Percentiles rank a stretch among this genome's conserved stretches.
These are phyloP conservation scores for Rhincodon typus DNA, from an alignment of 2,797 vertebrate species.

Conservation along the genomic window DNA sequence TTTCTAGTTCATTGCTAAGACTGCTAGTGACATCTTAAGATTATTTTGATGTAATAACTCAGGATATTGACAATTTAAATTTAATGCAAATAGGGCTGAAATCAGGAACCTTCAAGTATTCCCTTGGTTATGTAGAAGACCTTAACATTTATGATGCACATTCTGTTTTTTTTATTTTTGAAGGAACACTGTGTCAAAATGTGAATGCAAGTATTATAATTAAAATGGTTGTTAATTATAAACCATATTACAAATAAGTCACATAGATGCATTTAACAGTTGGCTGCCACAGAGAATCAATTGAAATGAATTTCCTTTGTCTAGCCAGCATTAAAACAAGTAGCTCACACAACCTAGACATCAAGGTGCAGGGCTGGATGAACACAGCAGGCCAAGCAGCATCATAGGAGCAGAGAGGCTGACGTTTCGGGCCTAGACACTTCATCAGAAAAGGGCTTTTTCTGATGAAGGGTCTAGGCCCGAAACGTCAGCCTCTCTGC, in stretches of 20 bases:
- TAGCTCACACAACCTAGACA: not conserved
- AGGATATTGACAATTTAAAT: not conserved
- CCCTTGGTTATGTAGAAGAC: not conserved
- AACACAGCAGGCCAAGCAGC: no score
- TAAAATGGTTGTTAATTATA: not conserved
- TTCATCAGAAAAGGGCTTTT: no score
- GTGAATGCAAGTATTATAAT: not conserved
- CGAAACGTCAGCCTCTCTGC: no score
- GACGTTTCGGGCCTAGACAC: no score
- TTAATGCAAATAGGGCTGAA: not conserved
- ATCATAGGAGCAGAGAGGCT: no score
- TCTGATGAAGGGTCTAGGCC: no score
- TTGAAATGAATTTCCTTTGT: not conserved
- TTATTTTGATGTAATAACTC: not conserved
- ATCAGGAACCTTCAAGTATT: not conserved
- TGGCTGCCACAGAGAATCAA: not conserved
- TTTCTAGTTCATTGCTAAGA: not conserved
- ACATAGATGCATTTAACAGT: not conserved
- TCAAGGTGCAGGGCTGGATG: no score
- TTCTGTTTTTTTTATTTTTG: not conserved
- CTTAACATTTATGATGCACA: not conserved
- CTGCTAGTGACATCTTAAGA: not conserved
- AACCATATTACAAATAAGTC: not conserved
- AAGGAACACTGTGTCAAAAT: not conserved
- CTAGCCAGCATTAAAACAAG: not conserved